These are phyloP conservation scores for Luehdorfia chinensis DNA, from an alignment of 1,140 invertebrate species.

Conservation along the genomic window DNA sequence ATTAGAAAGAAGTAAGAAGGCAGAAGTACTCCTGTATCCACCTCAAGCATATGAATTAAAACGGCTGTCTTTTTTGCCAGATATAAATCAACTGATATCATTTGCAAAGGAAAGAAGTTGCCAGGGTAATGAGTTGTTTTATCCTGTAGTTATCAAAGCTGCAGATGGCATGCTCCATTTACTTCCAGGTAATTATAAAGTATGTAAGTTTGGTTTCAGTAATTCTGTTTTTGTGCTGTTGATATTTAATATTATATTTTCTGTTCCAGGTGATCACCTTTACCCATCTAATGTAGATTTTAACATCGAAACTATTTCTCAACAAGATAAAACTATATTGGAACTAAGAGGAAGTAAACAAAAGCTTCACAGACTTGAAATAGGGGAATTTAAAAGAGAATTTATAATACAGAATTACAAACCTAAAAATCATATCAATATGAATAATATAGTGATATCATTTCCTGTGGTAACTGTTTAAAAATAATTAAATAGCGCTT, in stretches of 20 bases:
- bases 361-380: conserved; percentile 46
- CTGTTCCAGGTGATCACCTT: conserved; percentile 58
- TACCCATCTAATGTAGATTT: conserved; percentile 60
- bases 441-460: conserved; percentile 42
- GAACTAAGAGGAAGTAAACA: conserved; percentile 41
- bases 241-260: conserved; percentile 17
- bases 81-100: conserved; percentile 38
- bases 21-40: conserved; percentile 41
- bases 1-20: conserved; percentile 32
- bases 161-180: conserved; percentile 49
- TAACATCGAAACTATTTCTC: conserved; percentile 26
- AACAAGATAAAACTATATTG: conserved; percentile 41
- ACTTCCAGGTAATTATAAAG: conserved; percentile 44
- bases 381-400: conserved; percentile 17
- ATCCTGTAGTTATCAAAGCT: conserved; percentile 37
- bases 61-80: conserved; percentile 34
- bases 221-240: neutral
- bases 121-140: conserved; percentile 41
- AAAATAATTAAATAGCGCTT: conserved; percentile 27
- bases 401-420: conserved; percentile 48
- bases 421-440: conserved; percentile 56
- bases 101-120: conserved; percentile 48
- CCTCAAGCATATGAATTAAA: conserved; percentile 60
- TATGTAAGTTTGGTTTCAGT: no score
- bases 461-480: conserved; percentile 28